Evolutionary conservation across 1,140 invertebrate species (phyloP).

Genomic region (Cherax quadricarinatus): DNA sequence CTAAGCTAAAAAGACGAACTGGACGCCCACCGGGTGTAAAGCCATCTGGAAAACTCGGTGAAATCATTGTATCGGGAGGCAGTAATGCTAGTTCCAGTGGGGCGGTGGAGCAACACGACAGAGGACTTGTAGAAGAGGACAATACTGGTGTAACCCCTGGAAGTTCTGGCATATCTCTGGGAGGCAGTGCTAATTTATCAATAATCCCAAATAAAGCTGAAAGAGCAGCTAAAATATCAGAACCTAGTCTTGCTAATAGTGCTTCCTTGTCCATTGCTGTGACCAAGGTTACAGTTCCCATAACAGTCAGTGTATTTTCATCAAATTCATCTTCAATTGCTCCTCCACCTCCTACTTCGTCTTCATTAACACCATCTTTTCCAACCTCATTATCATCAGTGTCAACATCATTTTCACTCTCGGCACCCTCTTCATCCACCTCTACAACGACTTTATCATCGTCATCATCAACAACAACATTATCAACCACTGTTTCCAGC

Average conservation of each 20-base stretch:
- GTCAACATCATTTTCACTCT: conserved; percentile 42
- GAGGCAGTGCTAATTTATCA: conserved; percentile 21
- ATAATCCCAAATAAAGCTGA: conserved; percentile 24
- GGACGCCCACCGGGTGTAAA: conserved; percentile 57
- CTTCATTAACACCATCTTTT: conserved; percentile 39
- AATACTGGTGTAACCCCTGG: conserved; percentile 35
- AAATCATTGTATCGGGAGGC: conserved; percentile 52
- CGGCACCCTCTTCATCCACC: conserved; percentile 36
- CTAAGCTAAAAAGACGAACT: conserved; percentile 61
- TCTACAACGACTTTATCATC: conserved; percentile 31
- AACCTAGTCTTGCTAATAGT: conserved; percentile 46
- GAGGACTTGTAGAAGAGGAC: conserved; percentile 35
- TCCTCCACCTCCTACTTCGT: conserved; percentile 39
- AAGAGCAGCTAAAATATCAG: conserved; percentile 52
- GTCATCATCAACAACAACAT: conserved; percentile 18
- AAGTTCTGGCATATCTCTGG: conserved; percentile 38
- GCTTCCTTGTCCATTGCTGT: conserved; percentile 43
- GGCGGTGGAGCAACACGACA: conserved; percentile 16
- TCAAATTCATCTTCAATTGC: conserved; percentile 56
- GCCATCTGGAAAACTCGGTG: conserved; percentile 50
- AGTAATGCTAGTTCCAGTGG: conserved; percentile 33
- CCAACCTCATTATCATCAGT: conserved; percentile 45
- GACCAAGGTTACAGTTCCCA: conserved; percentile 38
- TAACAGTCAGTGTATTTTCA: conserved; percentile 53
- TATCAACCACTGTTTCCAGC: conserved; percentile 19